Evolutionary conservation across 2,888 invertebrate species (phyloP).

Genomic region (Drosophila sordidula): DNA sequence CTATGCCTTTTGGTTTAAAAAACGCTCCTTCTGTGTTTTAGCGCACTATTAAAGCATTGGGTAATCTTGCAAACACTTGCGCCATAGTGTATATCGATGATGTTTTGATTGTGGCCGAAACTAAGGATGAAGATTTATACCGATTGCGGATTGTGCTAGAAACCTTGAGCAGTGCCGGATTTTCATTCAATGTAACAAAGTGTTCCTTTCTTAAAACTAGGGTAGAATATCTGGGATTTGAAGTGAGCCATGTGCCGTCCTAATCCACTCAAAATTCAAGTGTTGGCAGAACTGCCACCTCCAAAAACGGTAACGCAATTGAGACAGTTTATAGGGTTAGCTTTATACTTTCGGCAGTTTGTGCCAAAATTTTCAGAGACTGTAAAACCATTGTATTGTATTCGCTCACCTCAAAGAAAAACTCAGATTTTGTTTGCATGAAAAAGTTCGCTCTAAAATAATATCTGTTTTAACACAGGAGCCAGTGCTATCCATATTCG

Average conservation of each 20-base stretch:
- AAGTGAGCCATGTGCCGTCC: no score
- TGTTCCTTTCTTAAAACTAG: conserved; percentile 11
- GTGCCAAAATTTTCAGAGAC: neutral
- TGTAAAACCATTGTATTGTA: neutral
- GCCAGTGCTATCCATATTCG: conserved; percentile 23
- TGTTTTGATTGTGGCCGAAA: no score
- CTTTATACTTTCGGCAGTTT: neutral
- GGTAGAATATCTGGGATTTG: no score
- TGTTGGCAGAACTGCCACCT: neutral
- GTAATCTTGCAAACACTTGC: no score
- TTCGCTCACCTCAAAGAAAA: conserved; percentile 4
- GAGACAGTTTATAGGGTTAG: conserved; percentile 9
- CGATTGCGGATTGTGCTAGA: no score
- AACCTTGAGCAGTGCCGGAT: conserved; percentile 1
- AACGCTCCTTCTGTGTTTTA: no score
- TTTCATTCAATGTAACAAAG: conserved; percentile 5
- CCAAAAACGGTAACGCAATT: neutral
- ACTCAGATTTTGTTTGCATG: conserved; percentile 6
- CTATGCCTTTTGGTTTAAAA: no score
- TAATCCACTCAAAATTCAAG: conserved; percentile 3
- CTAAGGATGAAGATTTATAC: no score
- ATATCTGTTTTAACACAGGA: conserved; percentile 9
- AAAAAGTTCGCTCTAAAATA: conserved; percentile 8
- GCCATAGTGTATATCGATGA: no score
- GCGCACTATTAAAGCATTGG: no score